Conservation (phyloP, 2,888 invertebrate species). For the Megamerina dolium region DNA sequence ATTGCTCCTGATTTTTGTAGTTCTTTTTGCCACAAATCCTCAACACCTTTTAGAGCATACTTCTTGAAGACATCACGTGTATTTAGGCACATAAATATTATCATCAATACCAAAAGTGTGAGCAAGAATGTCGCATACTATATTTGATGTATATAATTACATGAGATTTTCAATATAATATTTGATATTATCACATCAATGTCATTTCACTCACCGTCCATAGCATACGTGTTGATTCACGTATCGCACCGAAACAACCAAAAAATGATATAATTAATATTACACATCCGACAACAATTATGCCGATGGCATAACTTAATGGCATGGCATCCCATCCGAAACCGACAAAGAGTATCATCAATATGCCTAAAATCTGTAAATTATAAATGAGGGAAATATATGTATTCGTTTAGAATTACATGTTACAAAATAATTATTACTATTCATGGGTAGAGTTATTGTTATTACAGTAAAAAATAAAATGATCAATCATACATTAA, state of each 20-base stretch:
- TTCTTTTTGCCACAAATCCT: constrained; percentile 33
- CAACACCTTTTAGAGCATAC: constrained; percentile 31
- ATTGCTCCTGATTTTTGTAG: constrained; percentile 31
- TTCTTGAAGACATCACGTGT: constrained; percentile 32
- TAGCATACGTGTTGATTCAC: constrained; percentile 37
- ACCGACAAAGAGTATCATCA: constrained; percentile 32
- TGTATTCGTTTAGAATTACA: too few relatives aligned
- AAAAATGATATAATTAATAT: constrained; percentile 36
- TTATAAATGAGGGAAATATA: neutral
- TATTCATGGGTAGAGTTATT: too few relatives aligned
- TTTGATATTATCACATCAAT: neutral
- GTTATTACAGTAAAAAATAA: too few relatives aligned
- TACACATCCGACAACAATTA: constrained; percentile 31
- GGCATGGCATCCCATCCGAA: constrained; percentile 41
- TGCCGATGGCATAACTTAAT: constrained; percentile 33
- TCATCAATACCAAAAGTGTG: constrained; percentile 28
- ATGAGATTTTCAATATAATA: neutral
- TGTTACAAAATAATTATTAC: too few relatives aligned
- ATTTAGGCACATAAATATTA: constrained; percentile 28
- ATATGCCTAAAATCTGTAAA: constrained; percentile 35
- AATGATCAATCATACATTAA: too few relatives aligned
- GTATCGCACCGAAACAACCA: constrained; percentile 37
- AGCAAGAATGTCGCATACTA: constrained; percentile 33
- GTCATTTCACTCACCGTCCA: constrained; percentile 30
- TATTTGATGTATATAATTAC: constrained; percentile 1